A percentile compares a stretch with the other conserved stretches of the same genome.
phyloP scores from a whole-genome alignment of 1,140 invertebrate genomes.

The Augochlora pura region DNA sequence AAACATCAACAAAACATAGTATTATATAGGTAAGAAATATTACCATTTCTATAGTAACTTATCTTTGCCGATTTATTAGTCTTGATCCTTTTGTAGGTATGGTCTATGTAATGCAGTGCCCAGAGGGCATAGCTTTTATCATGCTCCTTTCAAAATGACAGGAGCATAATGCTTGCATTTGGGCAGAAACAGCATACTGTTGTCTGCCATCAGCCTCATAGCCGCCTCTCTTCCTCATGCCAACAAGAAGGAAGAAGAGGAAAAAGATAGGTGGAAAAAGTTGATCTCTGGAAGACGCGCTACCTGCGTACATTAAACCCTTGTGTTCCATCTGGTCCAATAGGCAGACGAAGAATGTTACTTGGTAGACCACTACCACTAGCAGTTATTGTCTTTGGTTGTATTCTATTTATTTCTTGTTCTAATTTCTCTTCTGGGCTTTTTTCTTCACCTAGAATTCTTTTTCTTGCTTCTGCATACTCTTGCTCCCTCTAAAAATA shows the following conservation, averaged over 20 bases:
- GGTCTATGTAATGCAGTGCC: slow-evolving; percentile 16
- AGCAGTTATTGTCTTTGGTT: slow-evolving; percentile 63
- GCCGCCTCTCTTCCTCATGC: slow-evolving; percentile 66
- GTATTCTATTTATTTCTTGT: slow-evolving; percentile 82
- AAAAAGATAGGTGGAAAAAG: slow-evolving; percentile 67
- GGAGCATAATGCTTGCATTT: slow-evolving; percentile 19
- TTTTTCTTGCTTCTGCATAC: slow-evolving; percentile 90
- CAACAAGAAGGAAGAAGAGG: slow-evolving; percentile 64
- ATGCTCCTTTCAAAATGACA: slow-evolving; percentile 26
- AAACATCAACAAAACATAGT: slow-evolving; percentile 49
- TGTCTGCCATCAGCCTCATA: slow-evolving; percentile 76
- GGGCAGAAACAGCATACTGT: slow-evolving; percentile 51
- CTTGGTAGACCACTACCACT: slow-evolving; percentile 58
- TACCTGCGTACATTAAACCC: slow-evolving; percentile 83
- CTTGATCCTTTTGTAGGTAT: slow-evolving; percentile 33
- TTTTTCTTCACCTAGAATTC: slow-evolving; percentile 90
- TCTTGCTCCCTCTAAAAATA: slow-evolving; percentile 87
- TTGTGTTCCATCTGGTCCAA: slow-evolving; percentile 82
- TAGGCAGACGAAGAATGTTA: slow-evolving; percentile 81
- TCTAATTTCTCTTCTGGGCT: slow-evolving; percentile 86
- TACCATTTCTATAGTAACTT: slow-evolving; percentile 36
- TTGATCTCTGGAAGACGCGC: slow-evolving; percentile 67
- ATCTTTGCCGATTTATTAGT: slow-evolving; percentile 36
- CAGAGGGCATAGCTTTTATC: slow-evolving; percentile 23
- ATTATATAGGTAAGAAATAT: slow-evolving; percentile 46